Conservation (phyloP, 92 coral and sea anemone genomes). For the Epizoanthus illoricatus region DNA sequence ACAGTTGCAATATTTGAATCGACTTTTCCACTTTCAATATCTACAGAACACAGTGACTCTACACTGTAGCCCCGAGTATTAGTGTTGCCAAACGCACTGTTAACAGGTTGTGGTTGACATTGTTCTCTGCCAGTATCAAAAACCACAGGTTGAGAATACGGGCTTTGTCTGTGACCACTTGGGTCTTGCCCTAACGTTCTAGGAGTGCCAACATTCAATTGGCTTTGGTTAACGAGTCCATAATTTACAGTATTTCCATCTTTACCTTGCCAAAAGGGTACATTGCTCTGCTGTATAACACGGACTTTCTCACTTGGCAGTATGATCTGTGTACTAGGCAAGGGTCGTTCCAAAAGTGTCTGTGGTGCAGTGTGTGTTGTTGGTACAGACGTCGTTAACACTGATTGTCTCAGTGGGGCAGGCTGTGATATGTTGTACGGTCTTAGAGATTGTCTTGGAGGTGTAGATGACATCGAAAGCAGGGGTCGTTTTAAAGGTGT, state of each 20-base stretch:
- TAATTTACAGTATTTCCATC: neutral
- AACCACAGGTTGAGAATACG: neutral
- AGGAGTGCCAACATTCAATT: neutral
- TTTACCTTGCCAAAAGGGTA: neutral
- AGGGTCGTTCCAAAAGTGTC: neutral
- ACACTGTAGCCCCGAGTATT: neutral
- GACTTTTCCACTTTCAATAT: neutral
- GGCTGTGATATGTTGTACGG: too few relatives aligned
- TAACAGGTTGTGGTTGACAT: neutral
- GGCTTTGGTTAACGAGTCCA: neutral
- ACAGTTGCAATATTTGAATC: neutral
- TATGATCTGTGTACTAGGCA: neutral
- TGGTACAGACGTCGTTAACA: neutral
- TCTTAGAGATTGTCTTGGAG: too few relatives aligned
- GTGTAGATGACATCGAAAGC: too few relatives aligned
- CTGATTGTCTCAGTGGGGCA: neutral
- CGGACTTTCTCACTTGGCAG: neutral
- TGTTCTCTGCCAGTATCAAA: neutral
- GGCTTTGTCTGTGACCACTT: neutral
- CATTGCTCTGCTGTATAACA: neutral
- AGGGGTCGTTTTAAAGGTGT: too few relatives aligned
- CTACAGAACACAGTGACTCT: neutral
- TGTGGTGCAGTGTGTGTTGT: neutral
- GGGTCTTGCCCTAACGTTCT: neutral
- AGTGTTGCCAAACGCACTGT: neutral